A percentile compares a stretch with the other conserved stretches of the same genome.
Conservation (phyloP, 2,888 invertebrate species). For the Dinocampus coccinellae region DNA sequence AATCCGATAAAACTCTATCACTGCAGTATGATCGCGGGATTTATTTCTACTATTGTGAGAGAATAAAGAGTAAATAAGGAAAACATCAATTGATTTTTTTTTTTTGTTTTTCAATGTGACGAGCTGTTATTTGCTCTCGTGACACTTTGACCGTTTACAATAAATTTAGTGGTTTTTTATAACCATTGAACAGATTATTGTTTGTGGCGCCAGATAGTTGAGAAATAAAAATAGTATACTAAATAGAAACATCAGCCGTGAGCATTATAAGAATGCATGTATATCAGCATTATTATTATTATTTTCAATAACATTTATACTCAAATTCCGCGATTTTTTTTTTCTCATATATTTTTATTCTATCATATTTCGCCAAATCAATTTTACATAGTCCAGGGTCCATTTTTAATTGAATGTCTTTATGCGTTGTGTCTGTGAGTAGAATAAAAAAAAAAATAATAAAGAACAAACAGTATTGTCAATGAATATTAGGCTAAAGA, state of each 20-base stretch:
- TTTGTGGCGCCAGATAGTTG: background rate
- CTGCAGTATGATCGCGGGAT: background rate
- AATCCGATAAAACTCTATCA: background rate
- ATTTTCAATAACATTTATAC: background rate
- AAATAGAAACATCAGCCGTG: background rate
- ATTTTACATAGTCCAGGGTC: background rate
- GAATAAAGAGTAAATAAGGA: background rate
- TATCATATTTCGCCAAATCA: background rate
- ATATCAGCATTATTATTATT: background rate
- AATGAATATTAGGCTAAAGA: background rate
- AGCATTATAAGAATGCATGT: background rate
- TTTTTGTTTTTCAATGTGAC: background rate
- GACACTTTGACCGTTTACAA: background rate
- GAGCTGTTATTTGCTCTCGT: background rate
- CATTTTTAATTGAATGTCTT: background rate
- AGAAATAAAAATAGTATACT: background rate
- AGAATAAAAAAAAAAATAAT: background rate
- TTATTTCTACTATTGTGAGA: background rate
- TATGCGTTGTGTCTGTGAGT: background rate
- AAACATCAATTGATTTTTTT: background rate
- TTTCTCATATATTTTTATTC: background rate
- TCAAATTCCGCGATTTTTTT: conserved; percentile 1
- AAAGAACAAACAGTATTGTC: background rate
- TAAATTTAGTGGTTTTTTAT: background rate
- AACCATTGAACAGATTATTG: background rate